Conservation (phyloP, 92 coral and sea anemone species). For the Porites evermanni region DNA sequence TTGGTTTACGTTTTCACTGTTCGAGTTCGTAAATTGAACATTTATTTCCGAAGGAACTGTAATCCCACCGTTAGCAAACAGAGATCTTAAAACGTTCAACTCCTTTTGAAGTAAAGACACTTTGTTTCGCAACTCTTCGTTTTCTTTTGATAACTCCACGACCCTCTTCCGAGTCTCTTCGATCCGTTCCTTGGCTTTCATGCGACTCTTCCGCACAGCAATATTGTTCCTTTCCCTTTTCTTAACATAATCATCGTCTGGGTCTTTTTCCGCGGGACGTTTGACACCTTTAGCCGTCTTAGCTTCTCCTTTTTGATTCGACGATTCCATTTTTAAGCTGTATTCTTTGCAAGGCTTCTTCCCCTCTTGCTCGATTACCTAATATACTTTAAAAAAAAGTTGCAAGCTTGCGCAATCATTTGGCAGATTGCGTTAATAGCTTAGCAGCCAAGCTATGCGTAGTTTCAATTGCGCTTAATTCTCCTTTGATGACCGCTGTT, state of each 20-base stretch:
- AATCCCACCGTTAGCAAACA: constrained; percentile 94
- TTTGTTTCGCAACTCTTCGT: constrained; percentile 89
- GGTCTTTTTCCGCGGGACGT: neutral
- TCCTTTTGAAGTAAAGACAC: constrained; percentile 95
- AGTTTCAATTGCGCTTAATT: neutral
- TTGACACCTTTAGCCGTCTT: constrained; percentile 34
- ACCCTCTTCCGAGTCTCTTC: constrained; percentile 94
- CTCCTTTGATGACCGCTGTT: neutral
- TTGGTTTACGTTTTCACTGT: constrained; percentile 26
- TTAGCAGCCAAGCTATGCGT: constrained; percentile 39
- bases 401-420: constrained; percentile 59
- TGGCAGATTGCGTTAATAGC: constrained; percentile 44
- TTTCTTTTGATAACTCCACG: constrained; percentile 79
- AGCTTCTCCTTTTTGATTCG: constrained; percentile 24
- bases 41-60: constrained; percentile 77
- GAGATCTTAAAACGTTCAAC: constrained; percentile 93
- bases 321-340: constrained; percentile 26
- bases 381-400: constrained; percentile 7
- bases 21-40: constrained; percentile 72
- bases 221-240: constrained; percentile 95
- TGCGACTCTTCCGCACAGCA: constrained; percentile 98
- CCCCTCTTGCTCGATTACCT: constrained; percentile 24
- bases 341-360: neutral
- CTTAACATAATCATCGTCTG: constrained; percentile 71
- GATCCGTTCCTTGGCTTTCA: constrained; percentile 92